Conservation (phyloP, 2,888 invertebrate species). For the Hydrotaea diabolus region DNA sequence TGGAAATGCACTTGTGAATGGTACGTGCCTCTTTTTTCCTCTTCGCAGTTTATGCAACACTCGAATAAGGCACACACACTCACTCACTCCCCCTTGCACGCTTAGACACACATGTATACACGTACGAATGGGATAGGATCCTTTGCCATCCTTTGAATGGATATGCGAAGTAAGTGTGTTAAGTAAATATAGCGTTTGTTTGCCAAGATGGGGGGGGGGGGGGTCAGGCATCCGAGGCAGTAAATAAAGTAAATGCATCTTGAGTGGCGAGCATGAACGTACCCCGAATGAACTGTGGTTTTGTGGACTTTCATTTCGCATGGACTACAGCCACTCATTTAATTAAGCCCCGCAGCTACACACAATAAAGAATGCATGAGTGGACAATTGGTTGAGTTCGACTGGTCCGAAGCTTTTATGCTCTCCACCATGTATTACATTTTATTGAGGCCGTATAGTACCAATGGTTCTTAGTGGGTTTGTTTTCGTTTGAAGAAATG, state of each 20-base stretch:
- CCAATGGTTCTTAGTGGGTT: no score
- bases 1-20: conserved; percentile 36
- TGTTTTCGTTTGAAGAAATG: no score
- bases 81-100: not conserved
- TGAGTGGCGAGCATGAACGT: not conserved
- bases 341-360: no score
- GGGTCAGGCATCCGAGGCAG: conserved; percentile 10
- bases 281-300: not conserved
- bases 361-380: no score
- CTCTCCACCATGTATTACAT: no score
- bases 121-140: not conserved
- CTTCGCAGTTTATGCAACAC: conserved; percentile 18
- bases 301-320: not conserved
- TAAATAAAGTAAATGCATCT: conserved; percentile 31
- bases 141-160: not conserved
- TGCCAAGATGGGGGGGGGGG: no score
- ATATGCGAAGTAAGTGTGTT: conserved; percentile 11
- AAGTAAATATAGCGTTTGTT: conserved; percentile 31
- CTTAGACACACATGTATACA: not conserved
- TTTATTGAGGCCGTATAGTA: no score
- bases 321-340: no score
- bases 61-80: not conserved
- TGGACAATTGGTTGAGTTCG: no score
- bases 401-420: no score
- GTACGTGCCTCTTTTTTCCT: conserved; percentile 37